Evolutionary conservation across 2,888 invertebrate species (phyloP).

Genomic region (Eustalomyia histrio): DNA sequence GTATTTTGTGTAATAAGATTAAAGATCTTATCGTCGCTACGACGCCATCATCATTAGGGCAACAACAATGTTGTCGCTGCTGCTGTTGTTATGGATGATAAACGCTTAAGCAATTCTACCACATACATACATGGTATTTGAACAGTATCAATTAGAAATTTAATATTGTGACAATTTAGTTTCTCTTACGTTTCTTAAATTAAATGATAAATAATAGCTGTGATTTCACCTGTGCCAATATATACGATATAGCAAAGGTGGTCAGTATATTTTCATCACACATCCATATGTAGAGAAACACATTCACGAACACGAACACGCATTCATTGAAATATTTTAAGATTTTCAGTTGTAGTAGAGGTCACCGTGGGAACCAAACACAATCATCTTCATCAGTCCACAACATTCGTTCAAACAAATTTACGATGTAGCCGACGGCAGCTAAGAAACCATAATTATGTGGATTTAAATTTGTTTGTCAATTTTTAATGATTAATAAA

Average conservation of each 20-base stretch:
- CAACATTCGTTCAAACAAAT: conserved; percentile 28
- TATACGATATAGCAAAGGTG: background rate
- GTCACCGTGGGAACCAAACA: conserved; percentile 51
- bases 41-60: conserved; percentile 51
- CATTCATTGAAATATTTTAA: background rate
- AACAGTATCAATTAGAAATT: conserved; percentile 6
- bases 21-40: conserved; percentile 43
- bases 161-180: conserved; percentile 3
- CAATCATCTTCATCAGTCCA: conserved; percentile 13
- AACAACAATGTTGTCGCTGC: conserved; percentile 1
- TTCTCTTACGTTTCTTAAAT: background rate
- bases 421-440: conserved; percentile 52
- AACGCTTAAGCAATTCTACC: background rate
- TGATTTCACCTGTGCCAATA: conserved; percentile 20
- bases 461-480: conserved; percentile 49
- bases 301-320: background rate
- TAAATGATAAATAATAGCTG: background rate
- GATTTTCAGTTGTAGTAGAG: conserved; percentile 9
- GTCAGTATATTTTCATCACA: background rate
- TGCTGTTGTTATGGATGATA: background rate
- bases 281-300: background rate
- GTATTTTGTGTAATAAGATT: conserved; percentile 36
- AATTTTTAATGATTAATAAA: conserved; percentile 48
- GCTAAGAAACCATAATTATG: conserved; percentile 41
- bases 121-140: background rate